These are phyloP conservation scores for Epinotia nisella DNA, from an alignment of 2,888 invertebrate genomes.

Conservation along the genomic window DNA sequence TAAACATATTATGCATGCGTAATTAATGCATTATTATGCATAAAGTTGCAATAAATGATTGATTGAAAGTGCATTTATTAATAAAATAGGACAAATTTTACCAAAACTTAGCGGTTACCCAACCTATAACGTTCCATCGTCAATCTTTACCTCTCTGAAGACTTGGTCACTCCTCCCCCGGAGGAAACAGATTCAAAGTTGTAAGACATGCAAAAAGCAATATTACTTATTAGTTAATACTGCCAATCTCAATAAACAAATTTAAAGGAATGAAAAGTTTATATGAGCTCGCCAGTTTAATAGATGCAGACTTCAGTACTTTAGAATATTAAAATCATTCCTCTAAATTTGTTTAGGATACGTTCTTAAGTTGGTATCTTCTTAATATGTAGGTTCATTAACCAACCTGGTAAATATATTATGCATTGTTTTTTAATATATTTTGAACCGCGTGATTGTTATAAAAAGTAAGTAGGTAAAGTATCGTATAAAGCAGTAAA, in stretches of 20 bases:
- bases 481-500: slow-evolving; percentile 12
- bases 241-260: slow-evolving; percentile 39
- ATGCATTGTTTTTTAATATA: background rate
- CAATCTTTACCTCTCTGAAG: slow-evolving; percentile 82
- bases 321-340: background rate
- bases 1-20: too few relatives aligned
- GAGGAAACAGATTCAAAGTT: slow-evolving; percentile 87
- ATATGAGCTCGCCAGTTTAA: background rate
- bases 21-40: too few relatives aligned
- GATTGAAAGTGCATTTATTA: slow-evolving; percentile 14
- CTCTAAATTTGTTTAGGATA: slow-evolving; percentile 21
- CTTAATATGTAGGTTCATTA: background rate
- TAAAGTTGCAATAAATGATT: too few relatives aligned
- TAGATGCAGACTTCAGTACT: too few relatives aligned
- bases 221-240: slow-evolving; percentile 75
- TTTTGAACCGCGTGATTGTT: background rate
- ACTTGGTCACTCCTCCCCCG: slow-evolving; percentile 87
- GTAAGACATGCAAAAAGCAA: slow-evolving; percentile 89
- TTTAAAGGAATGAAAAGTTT: slow-evolving; percentile 34
- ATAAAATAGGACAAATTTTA: slow-evolving; percentile 22
- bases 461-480: background rate
- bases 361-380: background rate
- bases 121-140: slow-evolving; percentile 37
- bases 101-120: slow-evolving; percentile 15
- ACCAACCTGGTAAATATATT: background rate